phyloP scores from a whole-genome alignment of 2,113 vertebrate species.

The Campylorhamphus procurvoides region DNA sequence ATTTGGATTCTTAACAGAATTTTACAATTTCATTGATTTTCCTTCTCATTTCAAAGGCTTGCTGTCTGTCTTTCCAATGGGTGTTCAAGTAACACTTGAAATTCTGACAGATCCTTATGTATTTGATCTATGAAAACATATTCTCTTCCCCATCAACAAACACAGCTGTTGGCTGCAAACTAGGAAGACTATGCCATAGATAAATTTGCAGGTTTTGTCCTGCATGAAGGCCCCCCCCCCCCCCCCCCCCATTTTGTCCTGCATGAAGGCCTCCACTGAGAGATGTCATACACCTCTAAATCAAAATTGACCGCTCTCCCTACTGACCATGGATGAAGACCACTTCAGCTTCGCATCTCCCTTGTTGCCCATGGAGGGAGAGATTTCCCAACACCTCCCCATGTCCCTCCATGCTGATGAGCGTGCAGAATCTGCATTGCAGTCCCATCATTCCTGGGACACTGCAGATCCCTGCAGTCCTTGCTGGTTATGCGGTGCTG shows the following conservation, averaged over 20 bases:
- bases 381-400: not conserved
- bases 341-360: not conserved
- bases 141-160: not conserved
- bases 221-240: accelerated
- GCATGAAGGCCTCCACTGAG: not conserved
- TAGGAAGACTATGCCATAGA: not conserved
- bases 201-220: not conserved
- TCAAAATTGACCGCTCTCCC: not conserved
- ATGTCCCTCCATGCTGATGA: not conserved
- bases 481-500: accelerated
- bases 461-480: not conserved
- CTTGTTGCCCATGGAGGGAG: accelerated
- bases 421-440: not conserved
- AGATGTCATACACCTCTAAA: not conserved
- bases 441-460: not conserved
- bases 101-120: not conserved
- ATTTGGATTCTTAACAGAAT: not conserved
- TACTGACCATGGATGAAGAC: not conserved
- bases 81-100: not conserved
- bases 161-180: not conserved
- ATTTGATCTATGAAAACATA: not conserved
- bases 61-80: not conserved
- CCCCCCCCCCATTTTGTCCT: not conserved
- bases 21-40: not conserved
- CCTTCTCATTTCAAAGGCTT: not conserved